phyloP scores from a whole-genome alignment of 2,888 invertebrate genomes.

The Hoplodrina blanda region DNA sequence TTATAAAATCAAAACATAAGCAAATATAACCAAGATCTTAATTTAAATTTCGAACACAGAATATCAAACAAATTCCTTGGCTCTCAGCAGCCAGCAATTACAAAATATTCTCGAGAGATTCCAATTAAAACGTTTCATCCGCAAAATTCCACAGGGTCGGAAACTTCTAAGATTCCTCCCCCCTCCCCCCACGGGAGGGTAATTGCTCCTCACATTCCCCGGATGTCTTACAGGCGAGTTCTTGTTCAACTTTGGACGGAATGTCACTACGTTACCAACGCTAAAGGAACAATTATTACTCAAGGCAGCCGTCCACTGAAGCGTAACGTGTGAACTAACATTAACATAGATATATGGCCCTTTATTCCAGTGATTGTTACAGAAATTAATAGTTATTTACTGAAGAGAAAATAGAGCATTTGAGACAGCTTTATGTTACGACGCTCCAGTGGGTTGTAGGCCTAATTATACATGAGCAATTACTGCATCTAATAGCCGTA shows the following conservation, averaged over 20 bases:
- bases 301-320: conserved; percentile 46
- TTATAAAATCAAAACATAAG: conserved; percentile 39
- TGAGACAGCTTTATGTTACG: conserved; percentile 8
- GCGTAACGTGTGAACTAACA: conserved; percentile 51
- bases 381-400: conserved; percentile 14
- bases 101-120: conserved; percentile 87
- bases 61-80: conserved; percentile 63
- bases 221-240: conserved; percentile 79
- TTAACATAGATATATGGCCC: conserved; percentile 16
- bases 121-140: conserved; percentile 89
- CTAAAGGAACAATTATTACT: conserved; percentile 59
- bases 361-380: conserved; percentile 14
- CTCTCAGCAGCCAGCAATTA: conserved; percentile 79
- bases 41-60: conserved; percentile 55
- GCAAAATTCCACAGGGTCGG: conserved; percentile 86
- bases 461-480: conserved; percentile 35
- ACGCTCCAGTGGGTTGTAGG: conserved; percentile 27
- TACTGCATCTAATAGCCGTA: conserved; percentile 3
- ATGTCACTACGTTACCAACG: conserved; percentile 63
- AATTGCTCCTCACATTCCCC: conserved; percentile 82
- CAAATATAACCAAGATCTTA: conserved; percentile 40
- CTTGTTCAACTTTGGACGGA: conserved; percentile 71
- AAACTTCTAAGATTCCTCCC: conserved; percentile 82
- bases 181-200: conserved; percentile 64
- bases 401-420: background rate